Evolutionary conservation across 2,888 invertebrate species (phyloP).

Genomic region (Polyommatus icarus): DNA sequence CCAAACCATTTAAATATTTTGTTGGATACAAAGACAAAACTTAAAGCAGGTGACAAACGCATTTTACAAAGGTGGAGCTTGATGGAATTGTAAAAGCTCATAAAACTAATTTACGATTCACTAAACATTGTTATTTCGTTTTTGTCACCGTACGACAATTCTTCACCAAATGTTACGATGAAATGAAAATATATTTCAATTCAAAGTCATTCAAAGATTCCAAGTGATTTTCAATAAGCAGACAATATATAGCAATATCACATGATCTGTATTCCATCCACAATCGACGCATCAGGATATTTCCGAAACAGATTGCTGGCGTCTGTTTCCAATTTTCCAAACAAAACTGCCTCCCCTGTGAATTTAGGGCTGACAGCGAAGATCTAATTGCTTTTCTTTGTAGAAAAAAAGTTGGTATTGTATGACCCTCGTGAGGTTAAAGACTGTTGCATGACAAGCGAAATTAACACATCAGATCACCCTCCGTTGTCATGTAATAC

Average conservation of each 20-base stretch:
- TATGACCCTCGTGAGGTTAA: constrained; percentile 6
- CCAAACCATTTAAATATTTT: too few relatives aligned
- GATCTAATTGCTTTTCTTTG: constrained; percentile 14
- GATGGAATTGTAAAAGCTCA: background rate
- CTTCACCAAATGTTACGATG: background rate
- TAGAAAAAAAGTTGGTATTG: background rate
- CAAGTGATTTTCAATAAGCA: background rate
- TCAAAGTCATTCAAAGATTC: background rate
- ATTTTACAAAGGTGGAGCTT: too few relatives aligned
- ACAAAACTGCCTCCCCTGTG: background rate
- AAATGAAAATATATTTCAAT: background rate
- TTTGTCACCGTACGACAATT: background rate
- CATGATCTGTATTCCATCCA: background rate
- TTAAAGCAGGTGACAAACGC: too few relatives aligned
- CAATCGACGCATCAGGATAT: background rate
- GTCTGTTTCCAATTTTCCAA: constrained; percentile 8
- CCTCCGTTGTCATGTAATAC: constrained; percentile 35
- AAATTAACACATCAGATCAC: constrained; percentile 70
- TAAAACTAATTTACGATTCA: constrained; percentile 4
- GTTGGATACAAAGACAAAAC: too few relatives aligned
- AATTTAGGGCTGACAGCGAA: constrained; percentile 18
- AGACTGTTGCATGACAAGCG: constrained; percentile 71
- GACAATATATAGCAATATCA: background rate
- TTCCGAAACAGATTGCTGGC: background rate
- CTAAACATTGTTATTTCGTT: too few relatives aligned